A percentile compares a stretch with the other conserved stretches of the same genome.
Evolutionary conservation across 1,140 invertebrate species (phyloP).

Genomic region (Colletes gigas): DNA sequence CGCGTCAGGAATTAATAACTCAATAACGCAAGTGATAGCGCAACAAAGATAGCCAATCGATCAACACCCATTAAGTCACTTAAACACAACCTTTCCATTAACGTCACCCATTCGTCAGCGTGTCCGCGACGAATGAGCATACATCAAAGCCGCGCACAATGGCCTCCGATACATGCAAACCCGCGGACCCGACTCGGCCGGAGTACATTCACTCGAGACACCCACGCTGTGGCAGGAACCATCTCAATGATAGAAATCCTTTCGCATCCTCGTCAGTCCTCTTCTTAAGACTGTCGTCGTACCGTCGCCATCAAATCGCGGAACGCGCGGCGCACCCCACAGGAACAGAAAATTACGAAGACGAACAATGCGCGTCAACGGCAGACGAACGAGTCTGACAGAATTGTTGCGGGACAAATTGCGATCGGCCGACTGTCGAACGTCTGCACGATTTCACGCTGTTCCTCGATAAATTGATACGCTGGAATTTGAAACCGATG

Average conservation of each 20-base stretch:
- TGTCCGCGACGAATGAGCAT: constrained; percentile 27
- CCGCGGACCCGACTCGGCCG: background rate
- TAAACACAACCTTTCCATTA: constrained; percentile 53
- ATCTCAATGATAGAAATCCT: constrained; percentile 43
- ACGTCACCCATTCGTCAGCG: constrained; percentile 37
- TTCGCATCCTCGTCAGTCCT: constrained; percentile 18
- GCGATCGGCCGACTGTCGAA: background rate
- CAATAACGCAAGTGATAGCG: constrained; percentile 24
- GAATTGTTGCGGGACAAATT: background rate
- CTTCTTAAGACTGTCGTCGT: constrained; percentile 33
- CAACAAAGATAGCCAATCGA: constrained; percentile 12
- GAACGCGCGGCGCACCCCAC: constrained; percentile 28
- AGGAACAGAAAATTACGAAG: constrained; percentile 32
- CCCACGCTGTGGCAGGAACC: constrained; percentile 37
- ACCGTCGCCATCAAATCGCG: constrained; percentile 38
- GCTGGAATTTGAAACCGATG: too few species aligned
- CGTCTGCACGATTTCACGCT: too few species aligned
- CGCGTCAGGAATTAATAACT: constrained; percentile 29
- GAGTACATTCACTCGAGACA: constrained; percentile 34
- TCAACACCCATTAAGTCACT: constrained; percentile 37
- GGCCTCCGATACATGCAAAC: constrained; percentile 36
- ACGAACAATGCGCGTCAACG: constrained; percentile 32
- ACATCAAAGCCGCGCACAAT: constrained; percentile 46
- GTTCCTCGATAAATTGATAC: too few species aligned
- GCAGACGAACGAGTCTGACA: background rate